Base-by-base conservation (phyloP, 1,140 invertebrate genomes). In the Solenopsis invicta region DNA sequence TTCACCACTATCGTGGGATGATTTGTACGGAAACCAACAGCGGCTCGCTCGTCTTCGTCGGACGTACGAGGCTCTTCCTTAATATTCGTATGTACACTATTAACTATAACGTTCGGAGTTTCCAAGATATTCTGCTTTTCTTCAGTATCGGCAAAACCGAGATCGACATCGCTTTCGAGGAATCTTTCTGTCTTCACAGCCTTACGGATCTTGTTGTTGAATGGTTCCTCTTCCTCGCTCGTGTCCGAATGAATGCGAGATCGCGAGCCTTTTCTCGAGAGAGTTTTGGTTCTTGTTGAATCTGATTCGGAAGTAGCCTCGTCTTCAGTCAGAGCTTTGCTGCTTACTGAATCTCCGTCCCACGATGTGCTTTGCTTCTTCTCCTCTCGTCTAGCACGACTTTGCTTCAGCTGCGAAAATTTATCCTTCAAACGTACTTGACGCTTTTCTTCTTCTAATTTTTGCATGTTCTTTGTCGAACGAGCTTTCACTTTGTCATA, bases 401-500 rank as follows among this genome's bases (percentile, higher is more conserved):
- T 98, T 93, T 98, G 97, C 93, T 99, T 98, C 54, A 99, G 93
- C 91, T 98, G 97, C 91, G 97, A 98, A 92, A 99, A 98, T 94
- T 98, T 98, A 24, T 98, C 98, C 94, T 98, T 98, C 24, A 98
- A 96, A 94, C 93, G 90, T 9, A 94, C 94, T 94, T 98, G 97
- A 6, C 98, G 96, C 91, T 98, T 98, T 95, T 98, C 97, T 94
- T 98, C 98, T 92, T 98, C 98, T 90, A 98, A 96, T 93, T 98
- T 98, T 94, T 98, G 98, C 97, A 98, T 98, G 92, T 98, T 98
- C 94, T 98, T 98, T 78, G 97, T 99, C 37, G 98, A 99, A 61
- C 99, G 96, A 4, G 98, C 98, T 95, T 99, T 99, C 0, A 99
- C 98, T 95, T 99, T 99, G 93, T 99, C 99, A 94, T 99, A 99